Evolutionary conservation across 2,888 invertebrate species (phyloP), one percentile per base, ranked within the genome.

Genomic region (Diaprepes abbreviatus): DNA sequence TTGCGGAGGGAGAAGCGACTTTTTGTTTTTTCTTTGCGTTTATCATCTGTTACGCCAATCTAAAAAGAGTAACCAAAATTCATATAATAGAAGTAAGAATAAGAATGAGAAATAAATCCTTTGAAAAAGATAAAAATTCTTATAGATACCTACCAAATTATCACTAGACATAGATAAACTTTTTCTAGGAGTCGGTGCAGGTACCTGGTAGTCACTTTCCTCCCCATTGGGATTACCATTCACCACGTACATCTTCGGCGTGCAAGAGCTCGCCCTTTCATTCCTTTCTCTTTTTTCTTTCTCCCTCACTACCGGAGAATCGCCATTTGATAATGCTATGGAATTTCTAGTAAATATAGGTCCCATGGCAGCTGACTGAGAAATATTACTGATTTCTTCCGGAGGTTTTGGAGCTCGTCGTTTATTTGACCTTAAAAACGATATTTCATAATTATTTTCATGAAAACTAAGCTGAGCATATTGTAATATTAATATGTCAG

Each of bases 1-100:
- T 94, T 94, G 79, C 93, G 93, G 48, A 95, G 87, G 0, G 94
- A 95, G 80, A 94, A 94, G 75, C 92, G 90, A 1, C 88, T 86
- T 80, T 93, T 92, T 7, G 89, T 89, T 79, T 92, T 91, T 55
- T 92, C 90, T 81, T 93, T 92, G 68, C 86, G 83, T 72, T 87
- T 87, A 21, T 83, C 82, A 7, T 81, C 71, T 5, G 70, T 71
- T 0, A 88, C 82, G n/a, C 19, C 6, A 10, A 43, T 57, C 70
- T 70, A 45, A 10, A 58, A 58, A 19, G 6, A n/a, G 19, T 3
- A 52, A 14, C 12, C 1, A 17, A 48, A 43, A 10, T 10, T 12
- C 3, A 36, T 36, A 12, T 33, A 33, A 33, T 9, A 10, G 2
- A 33, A n/a, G n/a, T n/a, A n/a, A n/a, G n/a, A n/a, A n/a, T n/a